Percentiles rank a stretch among this genome's conserved stretches.
Conservation (phyloP, 2,797 vertebrate species). For the Gobionotothen gibberifrons region DNA sequence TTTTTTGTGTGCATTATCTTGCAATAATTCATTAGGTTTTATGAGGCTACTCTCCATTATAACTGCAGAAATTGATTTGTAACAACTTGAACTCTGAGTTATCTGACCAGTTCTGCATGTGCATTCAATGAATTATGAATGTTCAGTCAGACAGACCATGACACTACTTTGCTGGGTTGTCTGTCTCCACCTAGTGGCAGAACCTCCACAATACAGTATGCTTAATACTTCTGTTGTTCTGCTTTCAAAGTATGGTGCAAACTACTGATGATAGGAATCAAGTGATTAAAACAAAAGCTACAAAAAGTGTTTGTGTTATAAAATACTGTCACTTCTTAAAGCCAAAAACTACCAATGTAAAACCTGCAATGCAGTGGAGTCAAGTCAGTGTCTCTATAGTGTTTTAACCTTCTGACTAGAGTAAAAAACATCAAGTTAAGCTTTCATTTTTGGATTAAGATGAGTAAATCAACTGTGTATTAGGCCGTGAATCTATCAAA, state of each 20-base stretch:
- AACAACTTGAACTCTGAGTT: neutral
- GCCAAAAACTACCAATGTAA: neutral
- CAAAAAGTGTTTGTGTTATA: neutral
- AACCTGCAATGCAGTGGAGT: slow-evolving; percentile 13
- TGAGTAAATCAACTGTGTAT: neutral
- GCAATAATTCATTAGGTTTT: neutral
- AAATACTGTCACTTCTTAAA: neutral
- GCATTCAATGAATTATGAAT: neutral
- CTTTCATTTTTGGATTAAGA: neutral
- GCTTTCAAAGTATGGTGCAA: neutral
- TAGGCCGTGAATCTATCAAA: neutral
- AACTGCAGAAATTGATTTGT: neutral
- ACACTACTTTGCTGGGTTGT: neutral
- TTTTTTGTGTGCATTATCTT: neutral
- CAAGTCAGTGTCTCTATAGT: neutral
- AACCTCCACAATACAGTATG: neutral
- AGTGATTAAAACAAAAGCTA: neutral
- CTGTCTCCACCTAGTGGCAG: slow-evolving; percentile 70
- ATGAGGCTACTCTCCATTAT: neutral
- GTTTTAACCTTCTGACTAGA: neutral
- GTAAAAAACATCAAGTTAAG: neutral
- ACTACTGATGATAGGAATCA: neutral
- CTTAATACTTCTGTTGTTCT: neutral
- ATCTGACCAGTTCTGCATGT: neutral
- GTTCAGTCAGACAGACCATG: neutral